Evolutionary conservation across 2,888 invertebrate genomes (phyloP).

Genomic region (Sericinus montela): DNA sequence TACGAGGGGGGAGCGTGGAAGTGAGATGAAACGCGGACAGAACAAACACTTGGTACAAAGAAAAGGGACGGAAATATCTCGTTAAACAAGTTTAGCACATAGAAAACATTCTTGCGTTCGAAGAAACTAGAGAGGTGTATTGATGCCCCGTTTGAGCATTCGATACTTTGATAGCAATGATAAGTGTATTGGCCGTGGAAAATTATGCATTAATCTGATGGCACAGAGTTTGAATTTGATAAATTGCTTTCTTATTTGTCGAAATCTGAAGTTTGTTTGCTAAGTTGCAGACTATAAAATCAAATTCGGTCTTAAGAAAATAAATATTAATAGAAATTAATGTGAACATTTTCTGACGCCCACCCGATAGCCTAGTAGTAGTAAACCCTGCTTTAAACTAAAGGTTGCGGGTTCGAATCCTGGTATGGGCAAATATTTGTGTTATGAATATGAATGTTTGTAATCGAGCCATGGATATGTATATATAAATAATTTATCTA

Average conservation of each 20-base stretch:
- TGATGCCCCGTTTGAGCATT: conserved; percentile 48
- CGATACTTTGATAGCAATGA: conserved; percentile 45
- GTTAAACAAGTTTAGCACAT: conserved; percentile 55
- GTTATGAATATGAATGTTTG: too few species aligned
- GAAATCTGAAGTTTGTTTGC: not conserved
- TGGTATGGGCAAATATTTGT: too few species aligned
- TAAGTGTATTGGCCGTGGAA: conserved; percentile 23
- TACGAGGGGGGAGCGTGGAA: conserved; percentile 44
- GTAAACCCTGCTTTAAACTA: too few species aligned
- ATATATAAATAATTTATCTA: too few species aligned
- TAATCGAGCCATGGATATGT: too few species aligned
- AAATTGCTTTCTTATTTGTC: not conserved
- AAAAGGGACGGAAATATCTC: conserved; percentile 56
- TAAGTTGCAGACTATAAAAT: not conserved
- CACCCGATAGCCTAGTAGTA: too few species aligned
- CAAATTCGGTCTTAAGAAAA: too few species aligned
- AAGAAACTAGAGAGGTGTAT: conserved; percentile 61
- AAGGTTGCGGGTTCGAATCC: too few species aligned
- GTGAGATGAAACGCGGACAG: conserved; percentile 47
- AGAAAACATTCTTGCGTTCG: conserved; percentile 56
- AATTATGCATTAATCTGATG: conserved; percentile 6
- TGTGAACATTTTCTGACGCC: too few species aligned
- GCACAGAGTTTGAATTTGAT: not conserved
- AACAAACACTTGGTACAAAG: conserved; percentile 45
- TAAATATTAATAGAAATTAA: too few species aligned